phyloP scores from a whole-genome alignment of 1,140 invertebrate species.

The Cyclargus thomasi region DNA sequence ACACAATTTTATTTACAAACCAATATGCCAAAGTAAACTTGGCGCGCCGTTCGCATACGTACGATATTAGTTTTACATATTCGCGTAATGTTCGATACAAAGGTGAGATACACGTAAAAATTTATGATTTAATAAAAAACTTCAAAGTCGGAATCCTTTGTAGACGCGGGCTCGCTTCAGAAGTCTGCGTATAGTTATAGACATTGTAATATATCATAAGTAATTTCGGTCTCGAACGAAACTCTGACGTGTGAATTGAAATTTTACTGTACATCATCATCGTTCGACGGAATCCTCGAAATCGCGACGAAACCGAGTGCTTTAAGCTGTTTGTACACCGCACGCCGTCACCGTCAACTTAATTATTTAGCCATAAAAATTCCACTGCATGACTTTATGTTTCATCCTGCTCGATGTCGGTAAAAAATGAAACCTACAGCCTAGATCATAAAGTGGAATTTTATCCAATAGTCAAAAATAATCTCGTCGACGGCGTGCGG shows the following conservation, averaged over 20 bases:
- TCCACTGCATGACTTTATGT: too few relatives aligned
- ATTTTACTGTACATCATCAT: neutral
- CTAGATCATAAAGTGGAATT: too few relatives aligned
- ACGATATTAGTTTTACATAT: neutral
- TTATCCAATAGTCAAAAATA: too few relatives aligned
- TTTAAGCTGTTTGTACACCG: too few relatives aligned
- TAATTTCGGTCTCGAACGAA: neutral
- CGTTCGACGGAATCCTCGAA: too few relatives aligned
- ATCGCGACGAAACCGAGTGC: too few relatives aligned
- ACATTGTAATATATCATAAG: neutral
- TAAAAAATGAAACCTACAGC: too few relatives aligned
- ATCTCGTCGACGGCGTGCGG: too few relatives aligned
- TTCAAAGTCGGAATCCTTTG: conserved; percentile 4
- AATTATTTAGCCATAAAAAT: too few relatives aligned
- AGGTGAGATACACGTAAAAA: neutral
- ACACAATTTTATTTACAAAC: neutral
- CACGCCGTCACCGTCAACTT: too few relatives aligned
- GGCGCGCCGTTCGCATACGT: neutral
- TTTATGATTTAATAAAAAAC: conserved; percentile 14
- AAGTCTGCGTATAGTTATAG: neutral
- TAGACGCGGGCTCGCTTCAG: neutral
- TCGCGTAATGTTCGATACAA: too few relatives aligned
- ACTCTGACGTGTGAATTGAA: neutral
- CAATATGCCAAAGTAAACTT: neutral
- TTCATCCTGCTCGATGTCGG: too few relatives aligned